phyloP scores from a whole-genome alignment of 2,113 vertebrate genomes.

The Notarius lentiginosus region DNA sequence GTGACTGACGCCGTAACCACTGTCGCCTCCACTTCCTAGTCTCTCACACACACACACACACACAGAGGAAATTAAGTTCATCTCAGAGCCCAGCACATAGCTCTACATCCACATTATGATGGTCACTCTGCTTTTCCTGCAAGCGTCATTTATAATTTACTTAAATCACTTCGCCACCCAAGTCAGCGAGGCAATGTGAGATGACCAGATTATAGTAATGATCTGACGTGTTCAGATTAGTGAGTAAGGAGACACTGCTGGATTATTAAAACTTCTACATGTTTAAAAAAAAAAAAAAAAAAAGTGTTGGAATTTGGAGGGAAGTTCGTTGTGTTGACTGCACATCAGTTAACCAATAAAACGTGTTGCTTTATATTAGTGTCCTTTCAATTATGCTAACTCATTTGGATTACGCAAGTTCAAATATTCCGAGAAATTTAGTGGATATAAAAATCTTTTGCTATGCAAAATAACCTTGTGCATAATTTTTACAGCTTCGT shows the following conservation, averaged over 20 bases:
- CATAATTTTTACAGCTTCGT: background rate
- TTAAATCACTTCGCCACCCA: too few species aligned
- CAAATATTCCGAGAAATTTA: too few species aligned
- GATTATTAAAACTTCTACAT: too few species aligned
- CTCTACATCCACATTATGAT: background rate
- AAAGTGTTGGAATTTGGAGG: background rate
- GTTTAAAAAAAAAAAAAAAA: too few species aligned
- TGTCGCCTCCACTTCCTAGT: conserved; percentile 67
- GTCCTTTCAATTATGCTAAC: background rate
- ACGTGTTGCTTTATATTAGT: background rate
- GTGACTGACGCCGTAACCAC: conserved; percentile 58
- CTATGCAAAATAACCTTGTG: background rate
- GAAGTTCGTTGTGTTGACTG: background rate
- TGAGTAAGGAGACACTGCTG: too few species aligned
- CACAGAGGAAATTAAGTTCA: conserved; percentile 6
- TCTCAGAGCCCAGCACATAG: background rate
- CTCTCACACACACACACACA: conserved; percentile 13
- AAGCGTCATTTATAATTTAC: too few species aligned
- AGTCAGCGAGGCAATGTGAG: too few species aligned
- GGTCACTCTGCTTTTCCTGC: background rate
- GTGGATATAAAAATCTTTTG: background rate
- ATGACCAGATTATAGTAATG: too few species aligned
- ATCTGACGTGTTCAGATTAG: too few species aligned
- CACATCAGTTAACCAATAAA: too few species aligned
- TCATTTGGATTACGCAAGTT: background rate